Evolutionary conservation across 2,888 invertebrate genomes (phyloP), one percentile per base, ranked within the genome.

Genomic region (Fissipunctia ypsillon): DNA sequence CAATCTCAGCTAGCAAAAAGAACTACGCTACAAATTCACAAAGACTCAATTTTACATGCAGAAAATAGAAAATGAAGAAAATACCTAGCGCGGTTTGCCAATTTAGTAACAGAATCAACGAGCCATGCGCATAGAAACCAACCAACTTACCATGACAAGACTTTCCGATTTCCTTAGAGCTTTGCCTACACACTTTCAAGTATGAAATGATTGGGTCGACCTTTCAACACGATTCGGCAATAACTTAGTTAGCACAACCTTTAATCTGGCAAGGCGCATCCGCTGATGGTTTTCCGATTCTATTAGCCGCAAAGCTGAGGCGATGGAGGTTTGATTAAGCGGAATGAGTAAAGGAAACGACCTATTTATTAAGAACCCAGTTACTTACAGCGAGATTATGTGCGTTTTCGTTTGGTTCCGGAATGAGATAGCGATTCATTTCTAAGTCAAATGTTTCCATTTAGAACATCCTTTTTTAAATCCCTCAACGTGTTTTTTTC

Each of bases 231-330:
- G 87, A 92, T 91, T 89, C 80, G 87, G 86, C 85, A 86, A 88
- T 92, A 91, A 93, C 84, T 87, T 83, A 76, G 90, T 91, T 91
- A 91, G 88, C 85, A 88, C 86, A 90, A 90, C 89, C 90, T 93
- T 92, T 93, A 93, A 93, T 91, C 91, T 88, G 90, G 83, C 87
- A 80, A 82, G 89, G 88, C 89, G 89, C 91, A 91, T 90, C 90
- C 90, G 90, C 85, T 93, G 93, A 94, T 95, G 94, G 94, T 93
- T 95, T 95, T 93, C 94, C 94, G 92, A 95, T 95, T 94, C 91
- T 90, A 94, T 94, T 95, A 94, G 88, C 91, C 92, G 91, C 93
- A 90, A 92, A 92, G 88, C 90, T 89, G 81, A 85, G 86, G 86
- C 75, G 82, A 82, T 76, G 86, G 80, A 84, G 88, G 87, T 92